Conservation (phyloP, 1,140 invertebrate genomes). For the Ostrea denselamellosa region DNA sequence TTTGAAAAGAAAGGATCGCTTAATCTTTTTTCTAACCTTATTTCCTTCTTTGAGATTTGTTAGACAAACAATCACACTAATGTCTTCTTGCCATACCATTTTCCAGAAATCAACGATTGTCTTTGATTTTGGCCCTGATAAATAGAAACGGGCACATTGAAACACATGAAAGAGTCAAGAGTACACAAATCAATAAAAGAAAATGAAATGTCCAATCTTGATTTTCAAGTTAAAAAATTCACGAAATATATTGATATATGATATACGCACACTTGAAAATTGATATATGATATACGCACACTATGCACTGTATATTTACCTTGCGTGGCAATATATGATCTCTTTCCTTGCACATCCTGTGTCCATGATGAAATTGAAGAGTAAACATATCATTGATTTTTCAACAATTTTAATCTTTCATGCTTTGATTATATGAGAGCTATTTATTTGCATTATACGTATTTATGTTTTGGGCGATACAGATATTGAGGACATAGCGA, state of each 20-base stretch:
- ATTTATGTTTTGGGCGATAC: too few species aligned
- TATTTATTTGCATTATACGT: too few species aligned
- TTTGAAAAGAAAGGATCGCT: too few species aligned
- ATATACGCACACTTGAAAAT: neutral
- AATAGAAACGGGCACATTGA: neutral
- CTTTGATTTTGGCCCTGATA: conserved; percentile 43
- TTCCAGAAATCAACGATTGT: conserved; percentile 57
- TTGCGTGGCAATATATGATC: conserved; percentile 13
- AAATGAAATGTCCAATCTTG: neutral
- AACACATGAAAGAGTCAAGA: neutral
- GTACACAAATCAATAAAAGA: neutral
- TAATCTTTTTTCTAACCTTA: conserved; percentile 5
- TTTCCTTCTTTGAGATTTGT: conserved; percentile 44
- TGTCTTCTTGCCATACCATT: conserved; percentile 59
- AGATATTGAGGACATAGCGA: too few species aligned
- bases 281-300: neutral
- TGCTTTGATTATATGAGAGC: neutral
- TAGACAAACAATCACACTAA: conserved; percentile 49
- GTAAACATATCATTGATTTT: neutral
- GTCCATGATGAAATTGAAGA: too few species aligned
- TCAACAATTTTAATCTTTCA: neutral
- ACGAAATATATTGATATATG: neutral
- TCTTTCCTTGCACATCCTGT: neutral
- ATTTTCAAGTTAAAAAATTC: neutral
- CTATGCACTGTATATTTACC: neutral